Base-by-base conservation (phyloP, 2,113 vertebrate genomes). In the Nannospalax galili region DNA sequence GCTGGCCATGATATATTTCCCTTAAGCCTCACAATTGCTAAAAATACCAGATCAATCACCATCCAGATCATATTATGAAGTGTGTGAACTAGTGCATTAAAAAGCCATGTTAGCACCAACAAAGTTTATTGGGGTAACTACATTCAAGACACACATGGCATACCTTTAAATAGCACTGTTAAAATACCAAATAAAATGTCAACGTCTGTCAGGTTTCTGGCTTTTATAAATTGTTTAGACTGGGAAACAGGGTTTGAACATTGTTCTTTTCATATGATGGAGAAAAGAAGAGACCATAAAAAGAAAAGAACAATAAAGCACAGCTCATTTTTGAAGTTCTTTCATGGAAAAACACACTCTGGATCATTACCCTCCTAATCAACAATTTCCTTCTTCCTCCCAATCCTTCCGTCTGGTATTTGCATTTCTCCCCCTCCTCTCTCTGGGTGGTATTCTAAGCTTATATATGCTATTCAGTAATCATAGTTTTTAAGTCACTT, bases 171-270 rank as follows among this genome's bases (percentile, higher is more conserved):
- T 95, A 97, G 95, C 95, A 96, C 96, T 96, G 97, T 98, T 98
- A 98, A 98, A 98, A 98, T 98, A 98, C 97, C 98, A 99, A 99
- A 98, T 98, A 98, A 98, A 98, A 98, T 91, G 98, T 98, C 98
- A 98, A 97, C 93, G 95, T 97, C 97, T 89, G 95, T 98, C 98
- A 98, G 96, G 98, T 97, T 97, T 98, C 97, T 95, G 95, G 91
- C 90, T 99, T 99, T 98, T 98, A 99, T 99, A 99, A 99, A 98
- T 98, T 99, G 99, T 99, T 99, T 99, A 99, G 98, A 99, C 99
- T 99, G 98, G 98, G 98, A 98, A 97, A 79, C 95, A 96, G 95
- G 93, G 93, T 98, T 96, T 92, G 97, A 96, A 97, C 98, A 98
- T 97, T 98, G 92, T 97, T 98, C 95, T 98, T 97, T 16, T 97